phyloP scores from a whole-genome alignment of 64 coral and sea anemone species.

The Montipora cactus region DNA sequence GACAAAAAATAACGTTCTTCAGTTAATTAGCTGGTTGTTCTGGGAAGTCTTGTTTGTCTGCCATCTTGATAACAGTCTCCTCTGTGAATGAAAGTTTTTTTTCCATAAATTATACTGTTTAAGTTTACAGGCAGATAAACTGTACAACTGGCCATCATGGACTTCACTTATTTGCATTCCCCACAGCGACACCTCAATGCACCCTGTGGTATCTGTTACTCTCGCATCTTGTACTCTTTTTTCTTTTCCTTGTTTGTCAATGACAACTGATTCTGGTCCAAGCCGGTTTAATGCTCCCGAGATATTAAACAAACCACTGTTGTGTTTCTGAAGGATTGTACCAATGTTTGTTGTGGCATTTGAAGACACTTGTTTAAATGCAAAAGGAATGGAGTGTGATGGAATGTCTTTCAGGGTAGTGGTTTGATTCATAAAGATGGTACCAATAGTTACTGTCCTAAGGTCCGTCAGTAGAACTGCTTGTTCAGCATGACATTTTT shows the following conservation, averaged over 20 bases:
- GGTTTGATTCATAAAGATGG: background rate
- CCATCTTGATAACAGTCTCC: too few species aligned
- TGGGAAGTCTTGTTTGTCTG: too few species aligned
- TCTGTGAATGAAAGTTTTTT: too few species aligned
- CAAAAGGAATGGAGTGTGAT: background rate
- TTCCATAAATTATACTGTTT: too few species aligned
- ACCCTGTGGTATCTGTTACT: background rate
- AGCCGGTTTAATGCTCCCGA: background rate
- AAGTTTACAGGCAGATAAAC: too few species aligned
- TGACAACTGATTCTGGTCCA: background rate
- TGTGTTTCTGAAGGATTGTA: background rate
- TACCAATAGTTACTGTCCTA: background rate
- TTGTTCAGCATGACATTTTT: background rate
- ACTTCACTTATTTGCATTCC: too few species aligned
- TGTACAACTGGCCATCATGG: too few species aligned
- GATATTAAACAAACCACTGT: background rate
- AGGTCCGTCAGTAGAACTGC: slow-evolving; percentile 16
- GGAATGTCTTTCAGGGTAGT: background rate
- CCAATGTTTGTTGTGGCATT: background rate
- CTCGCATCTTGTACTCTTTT: background rate
- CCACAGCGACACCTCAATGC: background rate
- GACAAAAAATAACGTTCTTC: too few species aligned
- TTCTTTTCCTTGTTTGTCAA: background rate
- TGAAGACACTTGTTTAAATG: background rate
- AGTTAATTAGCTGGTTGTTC: too few species aligned